Base-by-base conservation (phyloP, 2,888 invertebrate genomes). In the Amphipyra berbera region DNA sequence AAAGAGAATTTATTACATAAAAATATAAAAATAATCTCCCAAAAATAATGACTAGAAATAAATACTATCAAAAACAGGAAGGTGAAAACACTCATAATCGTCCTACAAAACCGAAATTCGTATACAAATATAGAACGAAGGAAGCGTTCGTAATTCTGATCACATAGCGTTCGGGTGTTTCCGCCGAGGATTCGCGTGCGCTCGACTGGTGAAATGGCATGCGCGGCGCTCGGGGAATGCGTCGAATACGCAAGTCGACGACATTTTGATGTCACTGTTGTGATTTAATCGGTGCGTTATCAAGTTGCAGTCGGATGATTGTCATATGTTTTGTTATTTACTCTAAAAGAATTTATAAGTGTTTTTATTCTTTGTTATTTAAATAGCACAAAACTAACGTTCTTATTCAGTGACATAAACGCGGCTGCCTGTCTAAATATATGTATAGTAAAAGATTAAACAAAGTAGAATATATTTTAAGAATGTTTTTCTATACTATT, bases 131-230 rank as follows among this genome's bases (percentile, higher is more conserved):
- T 68, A 71, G 71, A 74, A 67, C 71, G 65, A 61, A 74, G 71
- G 65, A 78, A 72, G 61, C 61, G 41, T 65, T 74, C 59, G 62
- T 67, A 46, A 80, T 81, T 79, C 80, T 48, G 50, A 65, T 64
- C 82, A 73, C 82, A 76, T 64, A 37, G 33, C 61, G 40, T 45
- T 69, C 71, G 71, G 44, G 59, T 73, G 76, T 77, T 77, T 82
- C 83, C 82, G 79, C 60, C 61, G 74, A 78, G 81, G 50, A 76
- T 82, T 81, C 67, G 68, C 76, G 6, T 6, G 64, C 52, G 52
- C 66, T 68, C 62, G 53, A 46, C 6, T 6, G 52, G 78, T 71
- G 78, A 75, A 79, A 76, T 69, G 72, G 73, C 55, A 63, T 67
- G 54, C 58, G 33, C 6, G 33, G 56, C 57, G 61, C 67, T 76